A percentile compares a stretch with the other conserved stretches of the same genome.
Conservation (phyloP, 2,113 vertebrate species). For the Nannobrachium achirus region DNA sequence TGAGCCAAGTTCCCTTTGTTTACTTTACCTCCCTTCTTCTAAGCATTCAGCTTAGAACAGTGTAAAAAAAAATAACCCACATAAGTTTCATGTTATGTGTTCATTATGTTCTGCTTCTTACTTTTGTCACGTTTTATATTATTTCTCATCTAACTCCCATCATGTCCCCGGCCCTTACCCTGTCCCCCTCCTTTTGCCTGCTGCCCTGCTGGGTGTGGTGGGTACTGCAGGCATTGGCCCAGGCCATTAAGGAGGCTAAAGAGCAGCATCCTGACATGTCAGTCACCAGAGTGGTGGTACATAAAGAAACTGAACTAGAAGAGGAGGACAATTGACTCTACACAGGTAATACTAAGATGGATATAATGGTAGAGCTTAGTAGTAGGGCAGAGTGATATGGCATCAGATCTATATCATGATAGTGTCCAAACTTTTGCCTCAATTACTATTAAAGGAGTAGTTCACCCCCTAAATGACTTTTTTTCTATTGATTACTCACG, state of each 20-base stretch:
- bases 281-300: slow-evolving; percentile 98
- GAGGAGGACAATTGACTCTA: slow-evolving; percentile 87
- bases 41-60: neutral
- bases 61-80: too few relatives aligned
- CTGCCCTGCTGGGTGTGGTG: slow-evolving; percentile 59
- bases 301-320: slow-evolving; percentile 95
- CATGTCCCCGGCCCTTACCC: slow-evolving; percentile 15
- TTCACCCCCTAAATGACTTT: too few relatives aligned
- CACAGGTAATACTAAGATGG: slow-evolving; percentile 64
- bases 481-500: too few relatives aligned
- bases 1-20: too few relatives aligned
- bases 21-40: slow-evolving; percentile 45
- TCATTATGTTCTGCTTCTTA: slow-evolving; percentile 26
- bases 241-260: slow-evolving; percentile 99
- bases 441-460: too few relatives aligned
- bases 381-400: too few relatives aligned
- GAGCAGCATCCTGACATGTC: slow-evolving; percentile 99
- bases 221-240: slow-evolving; percentile 90
- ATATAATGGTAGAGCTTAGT: slow-evolving; percentile 37
- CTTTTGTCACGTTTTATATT: slow-evolving; percentile 59
- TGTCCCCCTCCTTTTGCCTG: slow-evolving; percentile 45
- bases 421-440: too few relatives aligned
- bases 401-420: too few relatives aligned
- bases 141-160: slow-evolving; percentile 55
- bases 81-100: too few relatives aligned